Evolutionary conservation across 2,113 vertebrate genomes (phyloP).

Genomic region (Kryptolebias marmoratus): DNA sequence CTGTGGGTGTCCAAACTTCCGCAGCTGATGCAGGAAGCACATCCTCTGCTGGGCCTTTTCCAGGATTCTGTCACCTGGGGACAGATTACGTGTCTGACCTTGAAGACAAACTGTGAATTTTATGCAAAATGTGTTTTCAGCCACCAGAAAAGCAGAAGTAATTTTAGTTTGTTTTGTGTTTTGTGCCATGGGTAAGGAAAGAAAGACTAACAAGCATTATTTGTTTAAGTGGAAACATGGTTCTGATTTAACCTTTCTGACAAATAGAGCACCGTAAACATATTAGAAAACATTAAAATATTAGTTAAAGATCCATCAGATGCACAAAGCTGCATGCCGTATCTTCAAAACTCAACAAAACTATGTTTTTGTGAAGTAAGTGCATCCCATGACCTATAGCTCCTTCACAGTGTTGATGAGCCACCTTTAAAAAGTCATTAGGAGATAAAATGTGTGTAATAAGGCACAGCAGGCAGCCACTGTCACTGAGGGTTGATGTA

Average conservation of each 20-base stretch:
- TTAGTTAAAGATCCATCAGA: neutral
- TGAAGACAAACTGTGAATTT: no score
- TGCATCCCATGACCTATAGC: conserved; percentile 5
- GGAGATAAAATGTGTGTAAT: conserved; percentile 71
- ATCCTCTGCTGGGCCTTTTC: no score
- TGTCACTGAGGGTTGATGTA: conserved; percentile 70
- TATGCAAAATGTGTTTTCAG: no score
- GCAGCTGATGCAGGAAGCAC: no score
- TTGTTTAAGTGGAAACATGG: no score
- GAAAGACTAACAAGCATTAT: no score
- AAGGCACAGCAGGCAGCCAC: conserved; percentile 65
- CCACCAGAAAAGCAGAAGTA: no score
- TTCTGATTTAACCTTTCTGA: neutral
- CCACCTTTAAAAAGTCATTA: conserved; percentile 76
- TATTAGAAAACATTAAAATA: neutral
- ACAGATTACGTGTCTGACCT: no score
- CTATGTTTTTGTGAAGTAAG: conserved; percentile 23
- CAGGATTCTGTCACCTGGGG: no score
- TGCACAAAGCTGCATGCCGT: neutral
- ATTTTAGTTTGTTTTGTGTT: no score
- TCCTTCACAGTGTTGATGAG: conserved; percentile 38
- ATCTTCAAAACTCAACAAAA: conserved; percentile 35
- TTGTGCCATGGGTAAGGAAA: no score
- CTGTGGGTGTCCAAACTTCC: no score
- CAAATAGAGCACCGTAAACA: neutral